These are phyloP conservation scores for Gadus chalcogrammus DNA, from an alignment of 2,113 vertebrate genomes.

Conservation along the genomic window DNA sequence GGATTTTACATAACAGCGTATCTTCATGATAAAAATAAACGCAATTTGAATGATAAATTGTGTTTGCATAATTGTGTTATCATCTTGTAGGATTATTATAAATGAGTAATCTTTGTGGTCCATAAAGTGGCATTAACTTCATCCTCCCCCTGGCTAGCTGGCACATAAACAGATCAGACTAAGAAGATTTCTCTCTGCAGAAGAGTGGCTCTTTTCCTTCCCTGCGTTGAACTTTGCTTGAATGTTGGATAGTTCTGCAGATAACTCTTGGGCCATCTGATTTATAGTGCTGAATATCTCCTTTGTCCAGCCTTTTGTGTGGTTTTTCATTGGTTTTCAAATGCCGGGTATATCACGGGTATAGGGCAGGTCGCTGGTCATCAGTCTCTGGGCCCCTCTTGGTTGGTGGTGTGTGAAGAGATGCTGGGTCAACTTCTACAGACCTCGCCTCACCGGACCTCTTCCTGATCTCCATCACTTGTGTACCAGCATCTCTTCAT, in stretches of 20 bases:
- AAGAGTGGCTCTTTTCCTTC: constrained; percentile 45
- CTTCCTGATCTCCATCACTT: no score
- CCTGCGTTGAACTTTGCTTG: constrained; percentile 26
- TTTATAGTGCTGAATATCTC: no score
- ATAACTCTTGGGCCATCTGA: no score
- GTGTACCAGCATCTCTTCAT: no score
- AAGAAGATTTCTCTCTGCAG: constrained; percentile 60
- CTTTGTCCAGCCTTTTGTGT: no score
- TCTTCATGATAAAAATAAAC: not conserved
- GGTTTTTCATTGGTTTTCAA: no score
- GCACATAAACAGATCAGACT: constrained; percentile 62
- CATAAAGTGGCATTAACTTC: constrained; percentile 22
- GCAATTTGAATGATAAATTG: not conserved
- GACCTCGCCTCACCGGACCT: constrained; percentile 8
- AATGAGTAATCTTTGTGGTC: constrained; percentile 14
- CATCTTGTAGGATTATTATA: not conserved
- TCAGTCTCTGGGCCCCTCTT: not conserved
- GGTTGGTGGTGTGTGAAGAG: not conserved
- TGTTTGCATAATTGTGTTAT: not conserved
- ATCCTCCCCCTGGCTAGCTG: constrained; percentile 46
- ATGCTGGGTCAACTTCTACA: constrained; percentile 6
- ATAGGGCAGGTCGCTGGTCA: no score
- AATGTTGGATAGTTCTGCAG: not conserved
- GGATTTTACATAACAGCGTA: not conserved
- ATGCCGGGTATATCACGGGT: no score